Base-by-base conservation (phyloP, 2,797 vertebrate species). In the Gallinago nigripennis region DNA sequence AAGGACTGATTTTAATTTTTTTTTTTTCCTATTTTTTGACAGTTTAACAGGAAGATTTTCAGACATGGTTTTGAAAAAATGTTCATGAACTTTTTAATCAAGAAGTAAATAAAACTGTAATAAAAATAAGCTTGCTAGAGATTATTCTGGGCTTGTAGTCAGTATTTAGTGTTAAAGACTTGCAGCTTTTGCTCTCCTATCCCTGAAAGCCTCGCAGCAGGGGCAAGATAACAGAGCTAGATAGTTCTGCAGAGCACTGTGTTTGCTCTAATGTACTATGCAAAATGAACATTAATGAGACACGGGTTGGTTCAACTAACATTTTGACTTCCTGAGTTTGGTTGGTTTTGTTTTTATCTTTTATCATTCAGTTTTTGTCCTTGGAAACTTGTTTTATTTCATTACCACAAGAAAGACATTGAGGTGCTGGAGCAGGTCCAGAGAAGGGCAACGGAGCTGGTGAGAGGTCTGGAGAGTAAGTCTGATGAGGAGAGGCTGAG, bases 261-360 rank as follows among this genome's bases (percentile, higher is more conserved):
- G 28, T 84, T 79, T 94, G 95, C 50, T 60, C 51, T 79, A 73
- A 84, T 54, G 58, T 70, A 18, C 48, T 7, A 30, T 68, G 51
- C 31, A 90, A 65, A 72, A n/a, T 1, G 21, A 94, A 85, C 57
- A 56, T 90, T 58, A 72, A 86, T 41, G 89, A 94, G 91, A 86
- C 88, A 86, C 23, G 27, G 57, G 56, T 79, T 75, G 88, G 75
- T 95, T 96, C 79, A 95, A 92, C 95, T 93, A 96, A 96, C 60
- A 72, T 92, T 92, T 94, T 94, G 83, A 83, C 54, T 86, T 43
- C 8, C 50, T 80, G 56, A 84, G 51, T 81, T 46, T 48, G 46
- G 27, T 33, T 39, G 66, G 15, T 48, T 53, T 33, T 28, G 20
- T 12, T 60, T 12, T 16, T 21, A 31, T 20, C 7, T 46, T 46